These are phyloP conservation scores for Diarsia mendica DNA, from an alignment of 2,888 invertebrate species.

Conservation along the genomic window DNA sequence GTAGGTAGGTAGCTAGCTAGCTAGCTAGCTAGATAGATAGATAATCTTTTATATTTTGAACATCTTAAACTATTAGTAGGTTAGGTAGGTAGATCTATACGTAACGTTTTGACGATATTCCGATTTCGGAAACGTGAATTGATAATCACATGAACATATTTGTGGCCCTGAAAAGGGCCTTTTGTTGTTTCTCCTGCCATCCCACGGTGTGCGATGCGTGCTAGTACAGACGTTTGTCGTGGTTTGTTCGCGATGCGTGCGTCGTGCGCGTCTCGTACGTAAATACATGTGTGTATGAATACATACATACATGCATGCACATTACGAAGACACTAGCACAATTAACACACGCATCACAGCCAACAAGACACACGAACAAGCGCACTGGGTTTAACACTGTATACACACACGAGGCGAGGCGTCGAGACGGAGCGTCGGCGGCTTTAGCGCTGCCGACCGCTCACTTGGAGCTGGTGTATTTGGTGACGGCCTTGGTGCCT, in stretches of 20 bases:
- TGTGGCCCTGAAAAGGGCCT: constrained; percentile 65
- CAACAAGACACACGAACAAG: constrained; percentile 23
- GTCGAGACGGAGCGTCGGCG: constrained; percentile 13
- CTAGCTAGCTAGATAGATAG: too few relatives aligned
- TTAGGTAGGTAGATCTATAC: too few relatives aligned
- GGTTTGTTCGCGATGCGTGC: constrained; percentile 2
- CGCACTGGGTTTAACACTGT: constrained; percentile 14
- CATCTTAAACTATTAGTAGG: too few relatives aligned
- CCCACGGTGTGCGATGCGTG: constrained; percentile 1
- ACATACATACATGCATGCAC: background rate
- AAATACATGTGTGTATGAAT: background rate
- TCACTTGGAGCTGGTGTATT: constrained; percentile 88
- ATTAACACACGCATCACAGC: constrained; percentile 11
- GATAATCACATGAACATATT: constrained; percentile 29
- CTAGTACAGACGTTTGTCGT: constrained; percentile 8
- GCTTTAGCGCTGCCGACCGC: constrained; percentile 6
- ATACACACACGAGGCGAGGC: constrained; percentile 5
- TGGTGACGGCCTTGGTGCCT: constrained; percentile 92
- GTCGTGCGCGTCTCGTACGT: constrained; percentile 6
- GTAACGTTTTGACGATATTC: background rate
- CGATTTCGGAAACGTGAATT: constrained; percentile 15
- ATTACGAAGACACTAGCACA: constrained; percentile 12
- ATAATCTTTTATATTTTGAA: too few relatives aligned
- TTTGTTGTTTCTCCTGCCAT: constrained; percentile 36
- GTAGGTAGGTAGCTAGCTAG: background rate